Conservation (phyloP, 2,113 vertebrate genomes). For the Cyprinodon brontotheroides region DNA sequence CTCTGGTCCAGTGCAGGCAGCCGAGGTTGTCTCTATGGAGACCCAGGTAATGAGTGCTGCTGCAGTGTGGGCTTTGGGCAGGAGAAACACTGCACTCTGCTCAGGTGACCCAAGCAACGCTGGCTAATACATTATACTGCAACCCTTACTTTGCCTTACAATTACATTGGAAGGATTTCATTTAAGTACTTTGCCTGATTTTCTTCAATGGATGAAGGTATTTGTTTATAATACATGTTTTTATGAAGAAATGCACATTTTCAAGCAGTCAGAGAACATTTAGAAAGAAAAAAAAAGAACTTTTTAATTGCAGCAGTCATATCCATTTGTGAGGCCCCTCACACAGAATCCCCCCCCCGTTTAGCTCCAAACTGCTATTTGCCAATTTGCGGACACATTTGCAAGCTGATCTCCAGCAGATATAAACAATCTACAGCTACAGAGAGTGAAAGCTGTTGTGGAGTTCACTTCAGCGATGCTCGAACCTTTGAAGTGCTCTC, state of each 20-base stretch:
- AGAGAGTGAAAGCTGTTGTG: conserved; percentile 64
- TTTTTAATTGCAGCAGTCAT: conserved; percentile 6
- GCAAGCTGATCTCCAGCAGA: conserved; percentile 52
- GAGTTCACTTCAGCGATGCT: conserved; percentile 70
- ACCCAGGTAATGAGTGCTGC: conserved; percentile 74
- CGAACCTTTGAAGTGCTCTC: conserved; percentile 65
- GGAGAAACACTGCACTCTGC: conserved; percentile 53
- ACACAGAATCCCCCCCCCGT: conserved; percentile 25
- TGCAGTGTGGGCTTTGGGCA: conserved; percentile 68
- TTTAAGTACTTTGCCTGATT: not conserved
- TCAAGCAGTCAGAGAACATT: too few relatives aligned
- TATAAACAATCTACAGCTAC: conserved; percentile 55
- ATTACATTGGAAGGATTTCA: not conserved
- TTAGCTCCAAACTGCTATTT: conserved; percentile 47
- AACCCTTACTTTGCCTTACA: not conserved
- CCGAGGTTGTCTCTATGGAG: conserved; percentile 82
- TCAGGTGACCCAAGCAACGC: conserved; percentile 71
- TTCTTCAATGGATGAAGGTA: not conserved
- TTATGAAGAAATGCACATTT: not conserved
- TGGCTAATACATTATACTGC: conserved; percentile 29
- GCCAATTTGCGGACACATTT: conserved; percentile 56
- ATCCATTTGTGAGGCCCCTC: conserved; percentile 34
- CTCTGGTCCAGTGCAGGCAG: conserved; percentile 65
- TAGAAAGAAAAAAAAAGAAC: not conserved
- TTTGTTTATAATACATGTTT: not conserved